Evolutionary conservation across 64 coral and sea anemone genomes (phyloP).

Genomic region (Montipora foliosa): DNA sequence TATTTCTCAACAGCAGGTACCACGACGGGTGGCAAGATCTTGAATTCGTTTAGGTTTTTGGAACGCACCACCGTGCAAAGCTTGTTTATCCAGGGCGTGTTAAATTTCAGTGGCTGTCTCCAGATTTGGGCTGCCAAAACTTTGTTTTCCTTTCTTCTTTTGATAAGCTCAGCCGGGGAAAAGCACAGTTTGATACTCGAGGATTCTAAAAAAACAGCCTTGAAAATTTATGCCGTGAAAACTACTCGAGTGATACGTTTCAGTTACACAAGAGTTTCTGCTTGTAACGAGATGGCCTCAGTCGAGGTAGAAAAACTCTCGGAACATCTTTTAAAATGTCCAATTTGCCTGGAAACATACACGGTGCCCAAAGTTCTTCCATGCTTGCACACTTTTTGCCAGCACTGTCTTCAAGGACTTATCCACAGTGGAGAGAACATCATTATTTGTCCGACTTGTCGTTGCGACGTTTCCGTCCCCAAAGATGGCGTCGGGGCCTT

Average conservation of each 20-base stretch:
- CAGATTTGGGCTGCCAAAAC: background rate
- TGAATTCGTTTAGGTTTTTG: background rate
- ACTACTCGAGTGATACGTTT: background rate
- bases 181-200: background rate
- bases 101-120: background rate
- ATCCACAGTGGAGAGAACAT: slow-evolving; percentile 74
- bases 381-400: slow-evolving; percentile 93
- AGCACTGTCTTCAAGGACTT: slow-evolving; percentile 86
- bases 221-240: background rate
- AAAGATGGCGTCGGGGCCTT: slow-evolving; percentile 83
- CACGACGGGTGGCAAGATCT: slow-evolving; percentile 12
- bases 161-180: background rate
- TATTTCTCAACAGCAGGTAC: slow-evolving; percentile 23
- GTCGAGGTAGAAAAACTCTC: slow-evolving; percentile 95
- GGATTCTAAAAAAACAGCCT: background rate
- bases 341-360: slow-evolving; percentile 96
- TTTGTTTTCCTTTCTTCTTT: background rate
- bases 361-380: slow-evolving; percentile 91
- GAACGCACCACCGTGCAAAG: background rate
- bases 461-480: slow-evolving; percentile 80
- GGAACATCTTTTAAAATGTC: slow-evolving; percentile 94
- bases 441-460: slow-evolving; percentile 91
- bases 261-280: background rate
- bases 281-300: slow-evolving; percentile 63
- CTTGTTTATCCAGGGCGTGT: slow-evolving; percentile 36